Conservation (phyloP, 2,888 invertebrate species). For the Ophraella communa region DNA sequence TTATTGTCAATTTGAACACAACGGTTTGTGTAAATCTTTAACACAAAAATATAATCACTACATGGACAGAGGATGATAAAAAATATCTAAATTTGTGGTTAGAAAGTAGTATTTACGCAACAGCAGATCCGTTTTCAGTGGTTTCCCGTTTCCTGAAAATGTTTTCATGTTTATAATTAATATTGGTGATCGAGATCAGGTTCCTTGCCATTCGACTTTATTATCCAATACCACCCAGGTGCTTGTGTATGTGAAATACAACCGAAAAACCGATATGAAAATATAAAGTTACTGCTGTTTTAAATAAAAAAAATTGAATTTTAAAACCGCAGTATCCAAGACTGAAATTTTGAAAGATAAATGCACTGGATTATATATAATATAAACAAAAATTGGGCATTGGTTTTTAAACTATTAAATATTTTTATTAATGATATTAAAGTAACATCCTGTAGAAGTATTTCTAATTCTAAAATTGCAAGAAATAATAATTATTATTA, state of each 20-base stretch:
- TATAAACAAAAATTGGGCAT: too few species aligned
- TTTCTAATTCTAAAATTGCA: too few species aligned
- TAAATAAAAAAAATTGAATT: too few species aligned
- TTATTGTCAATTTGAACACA: background rate
- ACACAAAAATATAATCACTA: background rate
- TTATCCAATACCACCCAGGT: slow-evolving; percentile 19
- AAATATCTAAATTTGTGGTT: slow-evolving; percentile 20
- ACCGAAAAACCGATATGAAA: background rate
- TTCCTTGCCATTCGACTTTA: slow-evolving; percentile 16
- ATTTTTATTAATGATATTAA: too few species aligned
- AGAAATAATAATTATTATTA: too few species aligned
- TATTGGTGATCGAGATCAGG: slow-evolving; percentile 38
- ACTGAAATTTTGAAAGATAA: too few species aligned
- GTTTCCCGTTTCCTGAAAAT: slow-evolving; percentile 54
- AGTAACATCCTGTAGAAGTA: too few species aligned
- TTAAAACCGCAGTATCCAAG: too few species aligned
- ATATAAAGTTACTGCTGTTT: background rate
- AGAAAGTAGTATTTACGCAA: background rate
- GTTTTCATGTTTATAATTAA: slow-evolving; percentile 47
- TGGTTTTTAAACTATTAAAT: too few species aligned
- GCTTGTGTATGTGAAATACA: background rate
- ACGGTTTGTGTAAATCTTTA: background rate
- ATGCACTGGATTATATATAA: too few species aligned
- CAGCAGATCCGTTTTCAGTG: slow-evolving; percentile 49
- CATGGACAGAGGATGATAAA: background rate